Base-by-base conservation (phyloP, 2,888 invertebrate genomes). In the Pilophorus perplexus region DNA sequence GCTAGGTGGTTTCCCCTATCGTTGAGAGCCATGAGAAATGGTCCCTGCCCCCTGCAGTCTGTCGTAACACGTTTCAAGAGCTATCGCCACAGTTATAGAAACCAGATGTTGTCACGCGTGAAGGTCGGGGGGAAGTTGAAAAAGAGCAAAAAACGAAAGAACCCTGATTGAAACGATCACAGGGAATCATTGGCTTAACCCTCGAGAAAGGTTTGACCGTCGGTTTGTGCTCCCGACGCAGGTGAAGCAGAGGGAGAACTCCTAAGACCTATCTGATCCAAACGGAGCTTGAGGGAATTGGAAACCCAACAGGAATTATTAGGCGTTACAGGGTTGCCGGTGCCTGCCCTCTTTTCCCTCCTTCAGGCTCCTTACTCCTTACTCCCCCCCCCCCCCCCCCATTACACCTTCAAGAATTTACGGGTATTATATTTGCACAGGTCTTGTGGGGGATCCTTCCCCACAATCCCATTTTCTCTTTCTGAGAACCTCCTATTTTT, bases 271-370 rank as follows among this genome's bases (percentile, higher is more conserved):
- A 50, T 50, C 50, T 50, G 50, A 50, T 50, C 50, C 25, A 27
- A 50, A 50, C 50, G 50, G 50, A 3, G 50, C 50, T 50, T 50
- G 50, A 25, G 50, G 50, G 50, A 50, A 50, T 50, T 50, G 50
- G 50, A 50, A 50, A 50, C 50, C 50, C 50, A 50, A 50, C 50
- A 50, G 50, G 50, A 50, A 50, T 50, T 50, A 50, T 50, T 50
- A 50, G 50, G 44, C 44, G 22, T 44, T 44, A 44, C 44, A 44
- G 44, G 23, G 44, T 10, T 20, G 44, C 18, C 22, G 44, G 20
- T 23, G 22, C n/a, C 44, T 23, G 6, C 42, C 20, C 42, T n/a
- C 42, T 14, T 2, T 14, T 20, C 44, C 20, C 3, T 18, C 44
- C n/a, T 20, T 6, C 20, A 20, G 10, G 20, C 42, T 42, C 1